phyloP scores from a whole-genome alignment of 2,113 vertebrate species.

The Syngnathus typhle region DNA sequence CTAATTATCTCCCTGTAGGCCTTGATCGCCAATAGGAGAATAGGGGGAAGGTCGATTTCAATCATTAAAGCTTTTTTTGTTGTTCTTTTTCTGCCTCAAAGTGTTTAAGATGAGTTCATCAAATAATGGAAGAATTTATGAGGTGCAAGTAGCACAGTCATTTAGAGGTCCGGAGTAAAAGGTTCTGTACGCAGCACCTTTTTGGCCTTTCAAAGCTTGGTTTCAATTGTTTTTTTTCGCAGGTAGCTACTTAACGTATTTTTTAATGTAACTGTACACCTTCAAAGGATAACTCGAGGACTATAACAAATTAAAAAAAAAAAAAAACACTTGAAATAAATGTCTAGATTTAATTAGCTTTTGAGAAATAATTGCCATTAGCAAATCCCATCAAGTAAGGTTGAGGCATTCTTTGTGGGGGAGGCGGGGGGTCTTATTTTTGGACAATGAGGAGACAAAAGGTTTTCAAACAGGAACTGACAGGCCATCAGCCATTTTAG shows the following conservation, averaged over 20 bases:
- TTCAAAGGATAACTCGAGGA: conserved; percentile 38
- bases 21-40: conserved; percentile 65
- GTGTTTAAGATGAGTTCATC: conserved; percentile 55
- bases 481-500: conserved; percentile 59
- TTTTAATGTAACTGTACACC: conserved; percentile 39
- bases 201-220: not conserved
- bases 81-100: conserved; percentile 39
- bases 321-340: conserved; percentile 35
- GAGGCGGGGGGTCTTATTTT: conserved; percentile 46
- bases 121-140: conserved; percentile 50
- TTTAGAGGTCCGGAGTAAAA: conserved; percentile 25
- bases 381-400: conserved; percentile 61
- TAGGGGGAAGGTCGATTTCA: conserved; percentile 66
- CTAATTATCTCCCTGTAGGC: conserved; percentile 75
- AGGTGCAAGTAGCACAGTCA: conserved; percentile 20
- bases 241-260: not conserved
- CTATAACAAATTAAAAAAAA: not conserved
- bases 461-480: conserved; percentile 60
- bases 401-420: conserved; percentile 47
- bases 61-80: conserved; percentile 57
- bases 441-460: conserved; percentile 65
- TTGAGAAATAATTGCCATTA: conserved; percentile 76
- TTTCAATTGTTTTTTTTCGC: not conserved
- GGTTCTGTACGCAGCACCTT: conserved; percentile 17
- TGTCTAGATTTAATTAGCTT: conserved; percentile 74